Evolutionary conservation across 2,797 vertebrate species (phyloP).

Genomic region (Falco concolor): DNA sequence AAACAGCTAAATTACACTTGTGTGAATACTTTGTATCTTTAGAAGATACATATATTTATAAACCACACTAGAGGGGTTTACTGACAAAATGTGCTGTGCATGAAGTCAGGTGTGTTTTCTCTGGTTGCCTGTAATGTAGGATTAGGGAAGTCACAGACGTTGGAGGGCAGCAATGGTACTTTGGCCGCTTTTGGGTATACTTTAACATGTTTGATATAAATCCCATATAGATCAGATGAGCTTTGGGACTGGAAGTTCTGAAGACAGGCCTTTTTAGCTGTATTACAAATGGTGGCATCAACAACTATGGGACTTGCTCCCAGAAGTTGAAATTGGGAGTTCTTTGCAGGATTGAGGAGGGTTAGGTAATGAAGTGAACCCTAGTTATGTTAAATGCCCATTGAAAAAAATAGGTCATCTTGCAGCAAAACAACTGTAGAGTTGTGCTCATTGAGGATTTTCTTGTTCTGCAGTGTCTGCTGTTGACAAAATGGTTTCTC

Average conservation of each 20-base stretch:
- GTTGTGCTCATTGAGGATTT: neutral
- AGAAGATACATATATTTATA: neutral
- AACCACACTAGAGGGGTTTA: neutral
- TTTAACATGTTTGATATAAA: neutral
- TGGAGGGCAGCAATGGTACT: neutral
- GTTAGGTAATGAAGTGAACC: neutral
- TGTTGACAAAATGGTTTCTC: neutral
- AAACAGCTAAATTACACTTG: neutral
- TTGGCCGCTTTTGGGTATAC: neutral
- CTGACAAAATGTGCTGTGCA: fast-evolving
- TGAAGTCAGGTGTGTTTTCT: fast-evolving
- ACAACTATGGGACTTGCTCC: neutral
- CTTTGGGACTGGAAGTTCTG: neutral
- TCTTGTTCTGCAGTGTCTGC: neutral
- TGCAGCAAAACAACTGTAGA: neutral
- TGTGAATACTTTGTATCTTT: neutral
- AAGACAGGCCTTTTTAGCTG: neutral
- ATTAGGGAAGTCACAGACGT: neutral
- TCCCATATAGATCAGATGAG: neutral
- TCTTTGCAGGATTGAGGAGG: neutral
- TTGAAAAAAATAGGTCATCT: neutral
- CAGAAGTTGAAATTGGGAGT: neutral
- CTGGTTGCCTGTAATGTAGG: neutral
- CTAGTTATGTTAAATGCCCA: fast-evolving
- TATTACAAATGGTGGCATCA: neutral